These are phyloP conservation scores for Atta colombica DNA, from an alignment of 1,140 invertebrate genomes.

Conservation along the genomic window DNA sequence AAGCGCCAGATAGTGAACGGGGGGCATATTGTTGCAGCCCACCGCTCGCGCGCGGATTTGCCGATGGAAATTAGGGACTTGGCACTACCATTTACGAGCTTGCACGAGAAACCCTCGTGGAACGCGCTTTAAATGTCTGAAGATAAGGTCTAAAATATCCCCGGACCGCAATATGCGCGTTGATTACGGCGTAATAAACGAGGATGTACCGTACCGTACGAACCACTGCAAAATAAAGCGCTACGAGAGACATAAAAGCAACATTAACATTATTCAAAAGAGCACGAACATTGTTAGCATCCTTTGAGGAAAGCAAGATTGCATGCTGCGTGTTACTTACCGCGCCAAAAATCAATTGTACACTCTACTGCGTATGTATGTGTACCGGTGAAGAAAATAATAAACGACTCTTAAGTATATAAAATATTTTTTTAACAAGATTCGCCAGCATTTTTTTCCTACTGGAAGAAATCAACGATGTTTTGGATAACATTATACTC, in stretches of 20 bases:
- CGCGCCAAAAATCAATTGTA: conserved; percentile 17
- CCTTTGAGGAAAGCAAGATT: not conserved
- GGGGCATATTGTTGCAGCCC: conserved; percentile 45
- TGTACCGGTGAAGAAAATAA: not conserved
- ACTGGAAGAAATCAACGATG: not conserved
- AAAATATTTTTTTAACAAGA: not conserved
- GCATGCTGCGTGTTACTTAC: not conserved
- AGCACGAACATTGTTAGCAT: not conserved
- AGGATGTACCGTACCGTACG: not conserved
- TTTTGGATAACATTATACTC: conserved; percentile 43
- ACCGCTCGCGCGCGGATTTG: conserved; percentile 1
- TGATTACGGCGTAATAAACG: conserved; percentile 51
- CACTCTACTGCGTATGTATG: too few relatives aligned
- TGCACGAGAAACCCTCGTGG: conserved; percentile 25
- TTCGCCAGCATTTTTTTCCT: not conserved
- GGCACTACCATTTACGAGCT: conserved; percentile 51
- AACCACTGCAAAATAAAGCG: conserved; percentile 5
- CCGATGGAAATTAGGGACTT: conserved; percentile 65
- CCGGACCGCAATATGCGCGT: conserved; percentile 52
- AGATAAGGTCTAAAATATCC: conserved; percentile 34
- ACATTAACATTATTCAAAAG: not conserved
- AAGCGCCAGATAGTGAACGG: conserved; percentile 52
- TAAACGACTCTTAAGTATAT: not conserved
- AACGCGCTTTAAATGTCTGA: conserved; percentile 31
- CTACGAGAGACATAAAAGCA: not conserved